Evolutionary conservation across 64 coral and sea anemone genomes (phyloP), one percentile per base, ranked within the genome.

Genomic region (Pachyseris speciosa): DNA sequence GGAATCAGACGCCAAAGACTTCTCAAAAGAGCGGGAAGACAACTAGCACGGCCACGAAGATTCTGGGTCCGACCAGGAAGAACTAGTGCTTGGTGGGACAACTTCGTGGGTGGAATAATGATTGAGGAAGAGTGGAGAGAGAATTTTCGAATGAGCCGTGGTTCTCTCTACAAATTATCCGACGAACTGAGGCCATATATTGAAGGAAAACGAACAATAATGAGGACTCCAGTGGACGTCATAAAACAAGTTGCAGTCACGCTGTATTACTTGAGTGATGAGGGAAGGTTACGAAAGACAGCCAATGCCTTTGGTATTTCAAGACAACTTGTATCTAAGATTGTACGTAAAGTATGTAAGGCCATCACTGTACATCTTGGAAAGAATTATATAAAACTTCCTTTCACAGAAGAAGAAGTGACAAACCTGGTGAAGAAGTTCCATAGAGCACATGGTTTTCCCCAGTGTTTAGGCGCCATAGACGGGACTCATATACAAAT

Each of bases 341-440:
- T 68, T 68, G 64, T 68, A 68, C 24, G 25, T 68, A 68, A 29
- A 29, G 64, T 68, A 68, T 68, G 64, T 68, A 29, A 68, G 64
- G 64, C 64, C 64, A 68, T 68, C 64, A 68, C 64, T 68, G 64
- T 68, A 68, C 64, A 68, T 68, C 64, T 68, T 68, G 64, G 64
- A 68, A 68, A 68, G 0, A 68, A 68, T 9, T 68, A 68, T 68
- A 68, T 68, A 25, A 68, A 68, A 68, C 64, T 29, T 68, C 64
- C 64, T 48, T 68, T 68, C 22, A 29, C 64, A 68, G 64, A 68
- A 68, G 64, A 68, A 68, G 64, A 60, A 60, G 55, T 68, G 64
- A 68, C 12, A 25, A 68, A 68, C 64, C 64, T 68, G 64, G 64
- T 68, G 64, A 68, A 68, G 0, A 68, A 68, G 64, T 0, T 68